Evolutionary conservation across 2,888 invertebrate species (phyloP).

Genomic region (Campoplex capitator): DNA sequence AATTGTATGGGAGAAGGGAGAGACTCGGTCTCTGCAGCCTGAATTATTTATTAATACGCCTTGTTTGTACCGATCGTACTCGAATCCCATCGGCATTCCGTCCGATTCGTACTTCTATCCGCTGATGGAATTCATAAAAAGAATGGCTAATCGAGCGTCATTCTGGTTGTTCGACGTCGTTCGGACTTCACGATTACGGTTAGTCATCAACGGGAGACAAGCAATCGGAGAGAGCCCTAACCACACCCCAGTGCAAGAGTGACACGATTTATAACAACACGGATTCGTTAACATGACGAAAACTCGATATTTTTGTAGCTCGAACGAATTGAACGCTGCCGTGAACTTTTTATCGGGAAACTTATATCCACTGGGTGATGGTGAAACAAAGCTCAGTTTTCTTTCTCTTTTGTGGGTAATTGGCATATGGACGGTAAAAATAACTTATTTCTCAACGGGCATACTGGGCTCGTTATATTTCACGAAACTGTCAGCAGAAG

Average conservation of each 20-base stretch:
- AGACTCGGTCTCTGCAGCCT: too few relatives aligned
- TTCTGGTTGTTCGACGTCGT: background rate
- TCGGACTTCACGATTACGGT: background rate
- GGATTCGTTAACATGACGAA: background rate
- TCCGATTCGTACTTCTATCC: too few relatives aligned
- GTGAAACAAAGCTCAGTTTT: background rate
- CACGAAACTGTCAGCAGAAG: conserved; percentile 58
- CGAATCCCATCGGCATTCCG: too few relatives aligned
- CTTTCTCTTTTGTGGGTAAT: background rate
- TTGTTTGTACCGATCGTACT: too few relatives aligned
- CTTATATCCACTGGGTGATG: conserved; percentile 64
- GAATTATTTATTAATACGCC: too few relatives aligned
- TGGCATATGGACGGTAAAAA: conserved; percentile 63
- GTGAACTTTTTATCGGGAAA: conserved; percentile 72
- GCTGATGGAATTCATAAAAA: background rate
- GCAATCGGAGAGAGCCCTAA: background rate
- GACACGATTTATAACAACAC: background rate
- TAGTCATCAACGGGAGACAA: background rate
- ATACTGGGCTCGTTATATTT: conserved; percentile 52
- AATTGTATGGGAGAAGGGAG: too few relatives aligned
- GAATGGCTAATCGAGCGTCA: background rate
- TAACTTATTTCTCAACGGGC: conserved; percentile 29
- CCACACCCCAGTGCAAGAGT: background rate
- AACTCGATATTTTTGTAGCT: conserved; percentile 65
- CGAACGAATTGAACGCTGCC: conserved; percentile 69